Percentiles rank a stretch among this genome's conserved stretches.
Evolutionary conservation across 2,888 invertebrate genomes (phyloP).

Genomic region (Orthosia cruda): DNA sequence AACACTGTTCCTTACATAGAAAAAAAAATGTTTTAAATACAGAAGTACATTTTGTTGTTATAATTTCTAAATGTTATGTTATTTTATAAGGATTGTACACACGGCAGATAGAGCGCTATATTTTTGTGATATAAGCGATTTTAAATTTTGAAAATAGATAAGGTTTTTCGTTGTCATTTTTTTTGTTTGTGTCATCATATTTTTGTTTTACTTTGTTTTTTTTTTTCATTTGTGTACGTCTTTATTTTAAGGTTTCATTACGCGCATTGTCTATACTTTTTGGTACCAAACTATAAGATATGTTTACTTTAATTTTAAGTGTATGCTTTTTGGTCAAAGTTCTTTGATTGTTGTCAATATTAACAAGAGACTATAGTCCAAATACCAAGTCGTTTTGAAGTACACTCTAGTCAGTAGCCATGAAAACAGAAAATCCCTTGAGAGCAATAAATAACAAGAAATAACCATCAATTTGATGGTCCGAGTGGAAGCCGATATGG

Average conservation of each 20-base stretch:
- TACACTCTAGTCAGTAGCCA: too few relatives aligned
- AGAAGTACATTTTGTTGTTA: conserved; percentile 67
- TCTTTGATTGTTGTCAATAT: conserved; percentile 8
- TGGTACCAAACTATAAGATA: conserved; percentile 13
- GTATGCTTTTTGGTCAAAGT: not conserved
- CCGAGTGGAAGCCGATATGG: too few relatives aligned
- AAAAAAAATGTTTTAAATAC: conserved; percentile 10
- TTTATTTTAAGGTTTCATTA: conserved; percentile 73
- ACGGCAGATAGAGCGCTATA: conserved; percentile 37
- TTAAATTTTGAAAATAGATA: conserved; percentile 16
- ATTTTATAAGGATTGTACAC: conserved; percentile 68
- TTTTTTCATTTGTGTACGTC: conserved; percentile 70
- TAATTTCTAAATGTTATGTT: conserved; percentile 64
- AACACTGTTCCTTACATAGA: conserved; percentile 11
- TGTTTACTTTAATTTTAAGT: conserved; percentile 40
- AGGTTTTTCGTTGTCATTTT: not conserved
- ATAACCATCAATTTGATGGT: too few relatives aligned
- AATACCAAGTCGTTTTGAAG: too few relatives aligned
- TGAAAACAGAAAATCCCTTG: too few relatives aligned
- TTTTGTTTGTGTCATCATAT: not conserved
- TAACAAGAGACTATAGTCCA: not conserved
- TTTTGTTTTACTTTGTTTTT: conserved; percentile 15
- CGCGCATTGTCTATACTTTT: conserved; percentile 81
- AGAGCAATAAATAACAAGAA: too few relatives aligned
- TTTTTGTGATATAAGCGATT: conserved; percentile 42